Evolutionary conservation across 2,113 vertebrate genomes (phyloP).

Genomic region (Malurus elegans): DNA sequence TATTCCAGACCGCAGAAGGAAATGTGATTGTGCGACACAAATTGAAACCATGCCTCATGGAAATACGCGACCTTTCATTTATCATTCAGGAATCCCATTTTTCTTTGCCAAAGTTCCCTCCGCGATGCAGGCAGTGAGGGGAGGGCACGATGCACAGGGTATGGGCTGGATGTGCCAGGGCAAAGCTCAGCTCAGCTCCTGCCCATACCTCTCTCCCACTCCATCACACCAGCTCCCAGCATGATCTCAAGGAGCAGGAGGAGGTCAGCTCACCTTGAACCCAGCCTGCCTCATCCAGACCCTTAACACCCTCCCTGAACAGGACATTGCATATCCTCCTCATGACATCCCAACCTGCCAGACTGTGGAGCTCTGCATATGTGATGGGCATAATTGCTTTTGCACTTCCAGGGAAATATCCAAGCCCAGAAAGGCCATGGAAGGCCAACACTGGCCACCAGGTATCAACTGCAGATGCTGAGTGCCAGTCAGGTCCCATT

Average conservation of each 20-base stretch:
- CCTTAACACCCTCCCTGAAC: neutral
- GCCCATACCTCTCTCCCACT: neutral
- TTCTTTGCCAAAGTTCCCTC: neutral
- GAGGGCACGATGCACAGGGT: neutral
- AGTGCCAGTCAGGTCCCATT: neutral
- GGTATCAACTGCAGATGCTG: neutral
- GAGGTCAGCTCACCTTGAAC: neutral
- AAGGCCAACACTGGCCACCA: neutral
- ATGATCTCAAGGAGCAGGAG: neutral
- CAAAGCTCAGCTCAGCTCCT: neutral
- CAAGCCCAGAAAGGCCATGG: neutral
- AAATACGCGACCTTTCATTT: neutral
- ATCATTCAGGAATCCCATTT: neutral
- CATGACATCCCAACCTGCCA: neutral
- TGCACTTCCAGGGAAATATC: neutral
- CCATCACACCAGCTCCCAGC: neutral
- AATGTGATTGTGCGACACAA: constrained; percentile 51
- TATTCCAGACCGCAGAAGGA: constrained; percentile 48
- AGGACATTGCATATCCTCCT: neutral
- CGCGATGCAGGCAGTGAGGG: neutral
- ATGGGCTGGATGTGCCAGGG: neutral
- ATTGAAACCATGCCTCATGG: constrained; percentile 29
- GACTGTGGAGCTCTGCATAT: neutral
- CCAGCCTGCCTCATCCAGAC: neutral
- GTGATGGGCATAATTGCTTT: neutral